Evolutionary conservation across 2,797 vertebrate genomes (phyloP).

Genomic region (Onychomys torridus): DNA sequence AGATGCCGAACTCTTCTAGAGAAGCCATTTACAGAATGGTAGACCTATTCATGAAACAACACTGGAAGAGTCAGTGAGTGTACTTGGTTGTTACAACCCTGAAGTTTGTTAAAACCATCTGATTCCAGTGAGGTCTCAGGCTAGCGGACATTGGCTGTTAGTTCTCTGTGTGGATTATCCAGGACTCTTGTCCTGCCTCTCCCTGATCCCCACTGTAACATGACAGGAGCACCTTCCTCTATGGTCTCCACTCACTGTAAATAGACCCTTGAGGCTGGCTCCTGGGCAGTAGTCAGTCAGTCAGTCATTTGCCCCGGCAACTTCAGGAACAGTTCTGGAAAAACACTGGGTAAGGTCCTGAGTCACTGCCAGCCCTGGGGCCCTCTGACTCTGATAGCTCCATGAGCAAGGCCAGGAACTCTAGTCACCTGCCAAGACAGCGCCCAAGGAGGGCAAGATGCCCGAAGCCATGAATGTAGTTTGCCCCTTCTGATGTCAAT

Average conservation of each 20-base stretch:
- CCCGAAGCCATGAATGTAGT: neutral
- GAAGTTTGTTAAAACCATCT: neutral
- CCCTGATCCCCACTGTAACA: neutral
- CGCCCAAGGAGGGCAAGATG: neutral
- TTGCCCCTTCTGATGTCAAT: neutral
- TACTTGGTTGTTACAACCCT: slow-evolving; percentile 14
- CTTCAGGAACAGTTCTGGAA: neutral
- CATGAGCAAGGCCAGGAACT: neutral
- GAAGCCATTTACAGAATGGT: neutral
- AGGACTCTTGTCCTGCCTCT: neutral
- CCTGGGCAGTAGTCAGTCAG: neutral
- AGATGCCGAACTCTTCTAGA: neutral
- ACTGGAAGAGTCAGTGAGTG: neutral
- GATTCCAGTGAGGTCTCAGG: neutral
- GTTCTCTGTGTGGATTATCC: neutral
- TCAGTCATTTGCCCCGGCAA: neutral
- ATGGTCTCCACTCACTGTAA: neutral
- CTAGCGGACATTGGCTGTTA: neutral
- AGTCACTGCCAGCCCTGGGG: neutral
- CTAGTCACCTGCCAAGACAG: fast-evolving
- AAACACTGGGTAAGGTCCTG: neutral
- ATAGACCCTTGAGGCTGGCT: neutral
- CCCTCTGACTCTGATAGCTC: neutral
- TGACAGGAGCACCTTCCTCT: neutral
- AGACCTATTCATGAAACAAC: neutral